Evolutionary conservation across 2,888 invertebrate species (phyloP), one percentile per base, ranked within the genome.

Genomic region (Drosophila tanythrix): DNA sequence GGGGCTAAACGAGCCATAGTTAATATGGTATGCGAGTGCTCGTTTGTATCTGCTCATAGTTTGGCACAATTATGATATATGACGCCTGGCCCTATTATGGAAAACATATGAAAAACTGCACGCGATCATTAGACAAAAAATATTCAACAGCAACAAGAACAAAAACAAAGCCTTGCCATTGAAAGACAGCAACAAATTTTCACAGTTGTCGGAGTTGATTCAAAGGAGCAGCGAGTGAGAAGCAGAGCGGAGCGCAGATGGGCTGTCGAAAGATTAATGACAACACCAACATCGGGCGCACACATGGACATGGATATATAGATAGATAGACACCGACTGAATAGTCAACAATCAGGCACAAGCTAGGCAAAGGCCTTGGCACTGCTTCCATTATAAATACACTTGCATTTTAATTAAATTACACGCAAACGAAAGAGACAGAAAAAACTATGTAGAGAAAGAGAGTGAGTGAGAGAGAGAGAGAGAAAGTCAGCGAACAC

Each of bases 61-160:
- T 89, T 89, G 89, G 88, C 89, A 85, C 89, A 84, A 84, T 88
- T 84, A 88, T 85, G 83, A 85, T 89, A 89, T 85, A 88, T 88
- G 85, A 82, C 57, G 88, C 77, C 72, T 66, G 73, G 85, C 33
- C 58, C 73, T 71, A 81, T 76, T 89, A 83, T 71, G 72, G 65
- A 57, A 73, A 84, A 85, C 83, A 83, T 88, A 80, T 84, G 82
- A 83, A 74, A 86, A 89, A 85, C 73, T 88, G 88, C 88, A 89
- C 88, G 88, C 85, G 90, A 89, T 86, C 85, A 89, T 86, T 86
- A 88, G 85, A 88, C 84, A 74, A 66, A 38, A 73, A 21, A 25
- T 8, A 15, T 8, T 40, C 50, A 51, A 51, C 57, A 61, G 55
- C 76, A 70, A 21, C 55, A 66, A 46, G 51, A 70, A 40, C 36